Base-by-base conservation (phyloP, 1,140 invertebrate species). In the Drosophila teissieri region DNA sequence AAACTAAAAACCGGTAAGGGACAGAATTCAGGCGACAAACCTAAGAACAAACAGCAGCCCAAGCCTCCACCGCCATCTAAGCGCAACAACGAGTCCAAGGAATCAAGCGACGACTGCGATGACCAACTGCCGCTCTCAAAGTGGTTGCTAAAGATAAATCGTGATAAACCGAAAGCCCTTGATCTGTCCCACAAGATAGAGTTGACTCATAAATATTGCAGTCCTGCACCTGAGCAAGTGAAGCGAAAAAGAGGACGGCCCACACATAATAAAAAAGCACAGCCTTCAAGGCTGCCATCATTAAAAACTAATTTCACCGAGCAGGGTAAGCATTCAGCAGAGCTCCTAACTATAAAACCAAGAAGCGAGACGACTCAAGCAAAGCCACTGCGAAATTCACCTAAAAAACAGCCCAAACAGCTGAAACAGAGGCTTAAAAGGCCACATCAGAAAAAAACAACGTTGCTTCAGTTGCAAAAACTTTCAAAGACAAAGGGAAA, bases 231-330 rank as follows among this genome's bases (percentile, higher is more conserved):
- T 10, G 12, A 2, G 42, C 15, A 6, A 11, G 15, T 36, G 0
- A 69, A 69, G 15, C 65, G 61, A 7, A 69, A 65, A 22, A 34
- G 65, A 12, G 65, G 61, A 10, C 65, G 65, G 1, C 65, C 61
- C 5, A 19, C 61, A 7, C 24, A 52, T 3, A n/a, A 45, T 1
- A 54, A 62, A 24, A 31, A 36, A 27, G 24, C 34, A 10, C 40
- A 31, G 45, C 45, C 7, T 12, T 5, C 22, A 22, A 15, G 40
- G 14, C 6, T 12, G 11, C 8, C 46, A 14, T 4, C 22, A 37
- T 4, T 3, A 5, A 55, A 15, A 1, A 11, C 4, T 5, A n/a
- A 10, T 11, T 27, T 6, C 10, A 7, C 5, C 4, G 10, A 5
- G 8, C 14, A 15, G 7, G 6, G 19, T 10, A 31, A 24, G 48